These are phyloP conservation scores for Corapipo altera DNA, from an alignment of 2,113 vertebrate genomes.

Conservation along the genomic window DNA sequence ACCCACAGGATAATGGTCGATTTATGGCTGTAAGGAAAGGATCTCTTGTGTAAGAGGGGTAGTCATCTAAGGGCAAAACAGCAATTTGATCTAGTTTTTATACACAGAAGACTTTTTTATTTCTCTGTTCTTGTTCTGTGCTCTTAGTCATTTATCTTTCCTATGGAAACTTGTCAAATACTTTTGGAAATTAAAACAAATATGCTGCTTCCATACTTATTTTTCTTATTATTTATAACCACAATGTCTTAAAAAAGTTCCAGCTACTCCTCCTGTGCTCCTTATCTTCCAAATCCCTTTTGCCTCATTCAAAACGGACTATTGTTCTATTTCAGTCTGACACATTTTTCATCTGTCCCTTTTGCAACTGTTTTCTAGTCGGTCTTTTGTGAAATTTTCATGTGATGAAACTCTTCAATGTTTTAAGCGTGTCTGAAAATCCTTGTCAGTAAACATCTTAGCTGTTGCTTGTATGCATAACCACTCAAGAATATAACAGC, in stretches of 20 bases:
- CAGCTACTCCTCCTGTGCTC: not conserved
- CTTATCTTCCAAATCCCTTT: not conserved
- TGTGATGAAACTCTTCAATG: not conserved
- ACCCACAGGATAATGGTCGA: not conserved
- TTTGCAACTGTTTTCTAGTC: not conserved
- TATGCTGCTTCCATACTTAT: not conserved
- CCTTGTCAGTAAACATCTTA: not conserved
- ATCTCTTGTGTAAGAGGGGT: not conserved
- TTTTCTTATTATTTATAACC: slow-evolving; percentile 32
- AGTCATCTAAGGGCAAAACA: not conserved
- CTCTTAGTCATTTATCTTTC: slow-evolving; percentile 18
- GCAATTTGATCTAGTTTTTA: not conserved
- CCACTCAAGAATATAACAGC: not conserved
- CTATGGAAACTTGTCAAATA: slow-evolving; percentile 31
- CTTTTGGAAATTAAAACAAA: slow-evolving; percentile 45
- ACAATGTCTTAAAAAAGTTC: not conserved
- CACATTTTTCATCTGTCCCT: slow-evolving; percentile 5
- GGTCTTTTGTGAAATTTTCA: not conserved
- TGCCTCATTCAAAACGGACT: not conserved
- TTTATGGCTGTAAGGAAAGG: not conserved
- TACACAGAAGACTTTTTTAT: not conserved
- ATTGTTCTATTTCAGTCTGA: not conserved
- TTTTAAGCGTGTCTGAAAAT: not conserved
- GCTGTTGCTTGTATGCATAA: not conserved
- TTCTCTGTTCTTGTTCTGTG: not conserved